Percentiles rank a stretch among this genome's conserved stretches.
These are phyloP conservation scores for Pyrgus malvae DNA, from an alignment of 2,888 invertebrate genomes.

Conservation along the genomic window DNA sequence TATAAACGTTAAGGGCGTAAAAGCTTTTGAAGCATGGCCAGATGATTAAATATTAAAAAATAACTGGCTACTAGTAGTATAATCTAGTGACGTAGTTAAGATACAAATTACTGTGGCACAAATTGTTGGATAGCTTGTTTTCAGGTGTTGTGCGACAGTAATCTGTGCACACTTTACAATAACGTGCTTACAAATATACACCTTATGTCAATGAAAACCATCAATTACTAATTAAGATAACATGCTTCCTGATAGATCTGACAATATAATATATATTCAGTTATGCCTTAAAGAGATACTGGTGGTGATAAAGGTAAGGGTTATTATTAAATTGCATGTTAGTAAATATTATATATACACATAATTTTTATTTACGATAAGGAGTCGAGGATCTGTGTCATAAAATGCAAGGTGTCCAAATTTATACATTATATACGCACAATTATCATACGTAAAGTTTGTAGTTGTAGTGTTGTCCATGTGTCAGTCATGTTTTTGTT, in stretches of 20 bases:
- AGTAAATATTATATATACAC: slow-evolving; percentile 41
- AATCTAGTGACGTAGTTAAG: slow-evolving; percentile 12
- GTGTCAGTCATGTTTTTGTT: background rate
- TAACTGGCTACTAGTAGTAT: slow-evolving; percentile 13
- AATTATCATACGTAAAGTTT: slow-evolving; percentile 30
- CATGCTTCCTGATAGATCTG: slow-evolving; percentile 80
- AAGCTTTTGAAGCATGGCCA: slow-evolving; percentile 15
- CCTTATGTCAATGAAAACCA: slow-evolving; percentile 62
- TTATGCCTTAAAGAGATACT: slow-evolving; percentile 77
- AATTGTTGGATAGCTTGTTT: slow-evolving; percentile 1
- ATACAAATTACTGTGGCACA: slow-evolving; percentile 1
- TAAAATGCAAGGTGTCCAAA: slow-evolving; percentile 27
- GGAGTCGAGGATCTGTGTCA: slow-evolving; percentile 35
- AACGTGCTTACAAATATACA: slow-evolving; percentile 38
- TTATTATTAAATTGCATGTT: slow-evolving; percentile 69
- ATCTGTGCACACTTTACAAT: slow-evolving; percentile 23
- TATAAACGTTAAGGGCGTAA: background rate
- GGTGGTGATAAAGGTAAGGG: slow-evolving; percentile 65
- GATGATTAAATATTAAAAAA: background rate
- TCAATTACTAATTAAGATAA: slow-evolving; percentile 75
- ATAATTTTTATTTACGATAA: slow-evolving; percentile 38
- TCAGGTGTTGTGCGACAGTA: slow-evolving; percentile 13
- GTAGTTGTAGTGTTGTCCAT: slow-evolving; percentile 9
- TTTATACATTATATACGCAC: slow-evolving; percentile 34
- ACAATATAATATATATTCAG: slow-evolving; percentile 67